Conservation (phyloP, 2,888 invertebrate species). For the Dascillus cervinus region DNA sequence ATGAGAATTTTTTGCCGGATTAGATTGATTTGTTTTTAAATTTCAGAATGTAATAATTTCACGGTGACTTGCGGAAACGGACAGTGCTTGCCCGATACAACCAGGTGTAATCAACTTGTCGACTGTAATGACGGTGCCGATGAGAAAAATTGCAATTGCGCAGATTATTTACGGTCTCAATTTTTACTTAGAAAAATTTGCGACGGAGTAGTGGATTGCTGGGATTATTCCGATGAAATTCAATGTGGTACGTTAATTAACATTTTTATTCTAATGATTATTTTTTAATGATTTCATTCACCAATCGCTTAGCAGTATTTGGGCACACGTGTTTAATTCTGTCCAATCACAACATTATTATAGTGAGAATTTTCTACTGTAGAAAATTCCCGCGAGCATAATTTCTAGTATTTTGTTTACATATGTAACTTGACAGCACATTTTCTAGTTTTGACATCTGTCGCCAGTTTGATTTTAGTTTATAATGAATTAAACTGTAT, state of each 20-base stretch:
- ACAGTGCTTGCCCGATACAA: slow-evolving; percentile 55
- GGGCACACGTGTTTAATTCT: too few species aligned
- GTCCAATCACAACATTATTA: too few species aligned
- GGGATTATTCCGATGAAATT: slow-evolving; percentile 72
- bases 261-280: too few species aligned
- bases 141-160: slow-evolving; percentile 66
- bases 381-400: too few species aligned
- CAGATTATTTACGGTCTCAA: slow-evolving; percentile 64
- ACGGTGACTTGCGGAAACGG: slow-evolving; percentile 55
- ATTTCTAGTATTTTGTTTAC: too few species aligned
- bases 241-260: slow-evolving; percentile 72
- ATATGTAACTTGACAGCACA: too few species aligned
- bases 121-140: slow-evolving; percentile 66
- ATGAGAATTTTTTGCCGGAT: slow-evolving; percentile 5
- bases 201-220: slow-evolving; percentile 71
- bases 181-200: slow-evolving; percentile 66
- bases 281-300: too few species aligned
- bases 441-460: too few species aligned
- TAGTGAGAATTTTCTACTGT: too few species aligned
- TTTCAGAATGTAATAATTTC: slow-evolving; percentile 44
- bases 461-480: too few species aligned
- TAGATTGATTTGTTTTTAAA: slow-evolving; percentile 10
- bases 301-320: too few species aligned
- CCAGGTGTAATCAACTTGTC: slow-evolving; percentile 62
- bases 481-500: too few species aligned